phyloP scores from a whole-genome alignment of 2,797 vertebrate species.

The Anguilla anguilla region DNA sequence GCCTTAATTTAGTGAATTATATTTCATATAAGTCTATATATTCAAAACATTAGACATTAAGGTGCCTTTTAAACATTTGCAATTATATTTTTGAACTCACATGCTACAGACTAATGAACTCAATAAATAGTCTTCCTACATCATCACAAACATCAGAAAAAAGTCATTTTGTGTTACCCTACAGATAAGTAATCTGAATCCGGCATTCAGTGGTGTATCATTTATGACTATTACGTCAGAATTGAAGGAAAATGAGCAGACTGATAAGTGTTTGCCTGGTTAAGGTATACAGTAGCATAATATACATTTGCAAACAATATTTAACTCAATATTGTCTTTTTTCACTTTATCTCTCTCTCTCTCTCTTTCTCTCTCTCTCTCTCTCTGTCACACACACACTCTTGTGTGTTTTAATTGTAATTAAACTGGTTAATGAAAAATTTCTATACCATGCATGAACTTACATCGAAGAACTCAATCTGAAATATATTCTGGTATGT shows the following conservation, averaged over 20 bases:
- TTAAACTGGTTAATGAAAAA: background rate
- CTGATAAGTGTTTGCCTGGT: constrained; percentile 30
- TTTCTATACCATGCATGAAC: background rate
- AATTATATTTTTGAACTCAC: background rate
- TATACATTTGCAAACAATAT: background rate
- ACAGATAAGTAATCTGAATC: background rate
- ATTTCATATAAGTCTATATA: background rate
- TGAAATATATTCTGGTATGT: background rate
- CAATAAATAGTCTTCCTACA: background rate
- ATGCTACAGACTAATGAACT: background rate
- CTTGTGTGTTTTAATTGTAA: background rate
- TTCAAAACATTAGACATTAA: background rate
- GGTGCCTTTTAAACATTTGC: background rate
- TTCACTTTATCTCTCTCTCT: constrained; percentile 53
- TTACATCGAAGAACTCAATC: background rate
- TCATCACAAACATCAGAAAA: constrained; percentile 6
- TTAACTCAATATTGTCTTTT: background rate
- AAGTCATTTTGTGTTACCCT: background rate
- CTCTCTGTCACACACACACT: background rate
- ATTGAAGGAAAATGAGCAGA: background rate
- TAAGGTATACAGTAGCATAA: constrained; percentile 2
- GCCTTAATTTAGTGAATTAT: background rate
- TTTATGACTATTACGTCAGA: background rate
- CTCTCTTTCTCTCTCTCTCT: constrained; percentile 35
- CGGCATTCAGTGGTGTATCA: background rate